These are phyloP conservation scores for Coenonympha glycerion DNA, from an alignment of 2,888 invertebrate species.

Conservation along the genomic window DNA sequence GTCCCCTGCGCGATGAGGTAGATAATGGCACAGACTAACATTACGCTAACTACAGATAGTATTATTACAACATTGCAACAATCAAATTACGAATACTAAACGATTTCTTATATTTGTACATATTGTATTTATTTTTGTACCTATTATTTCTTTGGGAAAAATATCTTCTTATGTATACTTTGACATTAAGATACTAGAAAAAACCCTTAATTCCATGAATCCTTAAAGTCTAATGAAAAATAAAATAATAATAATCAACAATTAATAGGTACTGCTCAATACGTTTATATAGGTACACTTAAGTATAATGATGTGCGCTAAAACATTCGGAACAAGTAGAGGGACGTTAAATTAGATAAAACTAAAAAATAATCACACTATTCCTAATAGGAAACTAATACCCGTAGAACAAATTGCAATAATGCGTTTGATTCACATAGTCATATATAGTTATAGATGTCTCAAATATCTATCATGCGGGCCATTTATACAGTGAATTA, in stretches of 20 bases:
- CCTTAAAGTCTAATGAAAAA: slow-evolving; percentile 54
- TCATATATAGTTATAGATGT: slow-evolving; percentile 3
- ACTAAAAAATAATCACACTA: slow-evolving; percentile 66
- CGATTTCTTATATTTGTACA: slow-evolving; percentile 68
- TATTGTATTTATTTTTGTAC: slow-evolving; percentile 65
- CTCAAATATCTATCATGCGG: slow-evolving; percentile 13
- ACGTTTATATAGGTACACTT: slow-evolving; percentile 49
- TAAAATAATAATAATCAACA: slow-evolving; percentile 76
- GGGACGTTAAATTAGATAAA: slow-evolving; percentile 45
- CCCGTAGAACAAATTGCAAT: slow-evolving; percentile 75
- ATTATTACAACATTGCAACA: slow-evolving; percentile 68
- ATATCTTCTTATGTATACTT: slow-evolving; percentile 48
- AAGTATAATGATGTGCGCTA: slow-evolving; percentile 56
- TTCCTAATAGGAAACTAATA: slow-evolving; percentile 76
- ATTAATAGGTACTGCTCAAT: slow-evolving; percentile 49
- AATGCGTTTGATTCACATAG: no score
- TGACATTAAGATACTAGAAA: slow-evolving; percentile 37
- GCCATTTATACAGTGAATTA: slow-evolving; percentile 52
- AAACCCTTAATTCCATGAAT: slow-evolving; percentile 54
- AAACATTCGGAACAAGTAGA: slow-evolving; percentile 53
- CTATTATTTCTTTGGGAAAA: slow-evolving; percentile 75
- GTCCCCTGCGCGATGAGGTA: slow-evolving; percentile 62
- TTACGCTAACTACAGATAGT: slow-evolving; percentile 62
- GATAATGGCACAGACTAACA: slow-evolving; percentile 63
- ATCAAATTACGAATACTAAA: slow-evolving; percentile 61